These are phyloP conservation scores for Mus spretus DNA, from an alignment of 2,797 vertebrate genomes.

Conservation along the genomic window DNA sequence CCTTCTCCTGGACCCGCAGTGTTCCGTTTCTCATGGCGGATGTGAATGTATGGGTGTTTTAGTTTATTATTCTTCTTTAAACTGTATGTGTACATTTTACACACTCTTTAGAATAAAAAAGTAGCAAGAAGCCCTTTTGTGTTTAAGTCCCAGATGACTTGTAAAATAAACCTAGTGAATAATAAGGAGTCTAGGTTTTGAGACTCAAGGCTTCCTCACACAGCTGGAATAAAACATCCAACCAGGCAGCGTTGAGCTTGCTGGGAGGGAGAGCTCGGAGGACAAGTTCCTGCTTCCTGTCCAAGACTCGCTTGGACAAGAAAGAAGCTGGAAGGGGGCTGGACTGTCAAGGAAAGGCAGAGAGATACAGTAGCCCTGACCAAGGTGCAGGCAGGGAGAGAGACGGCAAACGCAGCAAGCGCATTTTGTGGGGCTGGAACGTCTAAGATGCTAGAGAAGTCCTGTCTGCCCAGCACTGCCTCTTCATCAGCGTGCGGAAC, in stretches of 20 bases:
- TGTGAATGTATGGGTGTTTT: conserved; percentile 24
- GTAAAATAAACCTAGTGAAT: conserved; percentile 73
- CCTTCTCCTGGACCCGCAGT: background rate
- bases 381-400: rapidly evolving
- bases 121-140: conserved; percentile 68
- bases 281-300: rapidly evolving
- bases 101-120: conserved; percentile 71
- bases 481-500: background rate
- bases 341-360: rapidly evolving
- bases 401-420: background rate
- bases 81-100: conserved; percentile 60
- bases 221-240: conserved; percentile 36
- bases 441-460: background rate
- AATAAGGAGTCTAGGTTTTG: conserved; percentile 55
- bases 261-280: background rate
- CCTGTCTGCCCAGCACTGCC: background rate
- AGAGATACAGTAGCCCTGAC: rapidly evolving
- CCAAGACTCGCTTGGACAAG: background rate
- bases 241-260: background rate
- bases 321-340: rapidly evolving
- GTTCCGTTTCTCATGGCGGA: background rate
- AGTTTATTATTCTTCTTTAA: conserved; percentile 69
- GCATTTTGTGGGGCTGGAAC: rapidly evolving
- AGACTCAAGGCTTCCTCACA: background rate
- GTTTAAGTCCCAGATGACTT: conserved; percentile 66